Evolutionary conservation across 2,797 vertebrate species (phyloP).

Genomic region (Falco rusticolus): DNA sequence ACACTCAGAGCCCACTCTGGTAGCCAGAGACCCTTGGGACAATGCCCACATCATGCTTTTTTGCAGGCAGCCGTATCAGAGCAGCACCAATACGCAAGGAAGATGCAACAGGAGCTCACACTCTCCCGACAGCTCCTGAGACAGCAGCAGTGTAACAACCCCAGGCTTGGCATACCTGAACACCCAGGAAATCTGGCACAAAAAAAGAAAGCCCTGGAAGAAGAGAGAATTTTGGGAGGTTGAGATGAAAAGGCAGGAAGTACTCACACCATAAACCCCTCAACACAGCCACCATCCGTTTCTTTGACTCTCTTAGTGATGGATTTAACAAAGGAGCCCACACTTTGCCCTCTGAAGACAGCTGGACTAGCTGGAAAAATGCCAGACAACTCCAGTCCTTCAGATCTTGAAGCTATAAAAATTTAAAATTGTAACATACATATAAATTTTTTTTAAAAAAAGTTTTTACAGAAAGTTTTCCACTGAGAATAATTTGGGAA

Average conservation of each 20-base stretch:
- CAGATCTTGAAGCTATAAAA: not conserved
- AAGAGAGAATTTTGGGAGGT: not conserved
- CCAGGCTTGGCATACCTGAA: not conserved
- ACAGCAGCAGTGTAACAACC: not conserved
- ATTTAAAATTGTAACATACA: not conserved
- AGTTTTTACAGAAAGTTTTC: not conserved
- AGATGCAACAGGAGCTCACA: not conserved
- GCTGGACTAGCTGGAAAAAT: not conserved
- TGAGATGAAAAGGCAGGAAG: not conserved
- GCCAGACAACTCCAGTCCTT: not conserved
- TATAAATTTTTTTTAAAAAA: too few species aligned
- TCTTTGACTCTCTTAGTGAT: not conserved
- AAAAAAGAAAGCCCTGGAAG: not conserved
- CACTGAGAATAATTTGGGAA: not conserved
- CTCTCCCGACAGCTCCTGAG: not conserved
- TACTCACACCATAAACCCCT: not conserved
- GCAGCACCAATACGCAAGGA: not conserved
- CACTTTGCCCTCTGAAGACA: not conserved
- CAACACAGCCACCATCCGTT: not conserved
- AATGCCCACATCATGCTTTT: fast-evolving
- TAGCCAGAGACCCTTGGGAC: not conserved
- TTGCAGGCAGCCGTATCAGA: not conserved
- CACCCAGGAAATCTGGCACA: not conserved
- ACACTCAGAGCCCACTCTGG: not conserved
- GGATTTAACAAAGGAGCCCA: slow-evolving; percentile 10